Evolutionary conservation across 35 echinoderm and acorn worm species (phyloP).

Genomic region (Acanthaster planci): DNA sequence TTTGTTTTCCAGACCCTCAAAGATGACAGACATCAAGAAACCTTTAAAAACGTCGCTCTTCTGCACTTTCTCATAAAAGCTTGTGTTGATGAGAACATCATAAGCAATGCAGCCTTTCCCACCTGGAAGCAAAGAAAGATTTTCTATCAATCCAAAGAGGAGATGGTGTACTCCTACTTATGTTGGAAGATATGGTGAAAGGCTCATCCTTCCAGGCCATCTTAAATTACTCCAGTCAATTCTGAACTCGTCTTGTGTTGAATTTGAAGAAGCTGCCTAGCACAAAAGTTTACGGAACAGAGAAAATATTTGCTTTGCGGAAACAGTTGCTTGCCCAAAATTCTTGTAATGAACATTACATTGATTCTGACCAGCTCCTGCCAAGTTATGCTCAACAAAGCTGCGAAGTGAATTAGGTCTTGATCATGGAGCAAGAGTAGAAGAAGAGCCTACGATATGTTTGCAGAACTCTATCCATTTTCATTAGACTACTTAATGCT

Average conservation of each 20-base stretch:
- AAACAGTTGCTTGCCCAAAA: no score
- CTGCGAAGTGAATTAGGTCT: no score
- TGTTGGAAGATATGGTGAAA: no score
- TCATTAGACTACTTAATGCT: no score
- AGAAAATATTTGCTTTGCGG: no score
- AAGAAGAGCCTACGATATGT: no score
- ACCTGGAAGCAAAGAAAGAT: slow-evolving; percentile 53
- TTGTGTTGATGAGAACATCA: slow-evolving; percentile 85
- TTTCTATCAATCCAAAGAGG: neutral
- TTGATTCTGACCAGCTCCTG: no score
- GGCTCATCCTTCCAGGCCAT: neutral
- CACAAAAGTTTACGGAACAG: neutral
- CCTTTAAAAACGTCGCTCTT: slow-evolving; percentile 82
- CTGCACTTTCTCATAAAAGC: slow-evolving; percentile 79
- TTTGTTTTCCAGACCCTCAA: slow-evolving; percentile 89
- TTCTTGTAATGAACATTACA: no score
- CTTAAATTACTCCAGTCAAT: neutral
- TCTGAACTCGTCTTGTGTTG: neutral
- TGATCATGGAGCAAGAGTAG: no score
- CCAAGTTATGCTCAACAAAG: no score
- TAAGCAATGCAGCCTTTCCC: slow-evolving; percentile 95
- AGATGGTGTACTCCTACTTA: no score
- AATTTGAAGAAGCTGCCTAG: neutral
- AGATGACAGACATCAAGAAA: slow-evolving; percentile 87
- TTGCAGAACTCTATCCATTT: no score